Conservation (phyloP, 2,797 vertebrate genomes). For the Coilia nasus region DNA sequence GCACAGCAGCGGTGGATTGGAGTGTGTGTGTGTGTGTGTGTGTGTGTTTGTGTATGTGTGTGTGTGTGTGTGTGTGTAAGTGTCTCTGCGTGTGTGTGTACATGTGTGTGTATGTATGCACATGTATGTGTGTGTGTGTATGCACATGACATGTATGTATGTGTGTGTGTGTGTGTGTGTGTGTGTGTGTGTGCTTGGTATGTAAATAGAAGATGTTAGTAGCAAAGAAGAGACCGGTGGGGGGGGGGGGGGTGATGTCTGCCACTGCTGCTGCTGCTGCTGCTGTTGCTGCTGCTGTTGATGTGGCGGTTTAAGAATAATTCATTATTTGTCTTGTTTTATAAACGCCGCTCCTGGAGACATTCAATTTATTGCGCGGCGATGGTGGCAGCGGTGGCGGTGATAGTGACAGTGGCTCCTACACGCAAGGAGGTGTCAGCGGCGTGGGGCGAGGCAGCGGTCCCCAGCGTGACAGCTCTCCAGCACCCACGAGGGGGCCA, state of each 20-base stretch:
- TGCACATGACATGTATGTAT: background rate
- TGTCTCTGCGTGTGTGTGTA: background rate
- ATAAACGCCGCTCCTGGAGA: constrained; percentile 61
- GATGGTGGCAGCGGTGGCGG: constrained; percentile 51
- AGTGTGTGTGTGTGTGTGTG: constrained; percentile 3
- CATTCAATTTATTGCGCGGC: constrained; percentile 61
- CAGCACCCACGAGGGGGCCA: constrained; percentile 52
- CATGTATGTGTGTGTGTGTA: background rate
- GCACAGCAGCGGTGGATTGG: constrained; percentile 46
- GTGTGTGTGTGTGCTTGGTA: no score
- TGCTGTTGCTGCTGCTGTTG: background rate
- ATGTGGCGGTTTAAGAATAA: constrained; percentile 55
- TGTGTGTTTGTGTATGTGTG: background rate
- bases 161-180: background rate
- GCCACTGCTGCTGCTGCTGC: no score
- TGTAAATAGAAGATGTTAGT: no score
- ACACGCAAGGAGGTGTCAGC: constrained; percentile 53
- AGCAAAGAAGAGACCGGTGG: no score
- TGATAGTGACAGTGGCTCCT: constrained; percentile 40
- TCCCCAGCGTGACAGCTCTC: constrained; percentile 60
- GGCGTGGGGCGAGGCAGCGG: constrained; percentile 50
- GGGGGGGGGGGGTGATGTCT: background rate
- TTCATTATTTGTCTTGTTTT: constrained; percentile 70
- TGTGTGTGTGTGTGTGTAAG: background rate
- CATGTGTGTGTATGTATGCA: background rate